These are phyloP conservation scores for Brachirus orientalis DNA, from an alignment of 2,113 vertebrate genomes.

Conservation along the genomic window DNA sequence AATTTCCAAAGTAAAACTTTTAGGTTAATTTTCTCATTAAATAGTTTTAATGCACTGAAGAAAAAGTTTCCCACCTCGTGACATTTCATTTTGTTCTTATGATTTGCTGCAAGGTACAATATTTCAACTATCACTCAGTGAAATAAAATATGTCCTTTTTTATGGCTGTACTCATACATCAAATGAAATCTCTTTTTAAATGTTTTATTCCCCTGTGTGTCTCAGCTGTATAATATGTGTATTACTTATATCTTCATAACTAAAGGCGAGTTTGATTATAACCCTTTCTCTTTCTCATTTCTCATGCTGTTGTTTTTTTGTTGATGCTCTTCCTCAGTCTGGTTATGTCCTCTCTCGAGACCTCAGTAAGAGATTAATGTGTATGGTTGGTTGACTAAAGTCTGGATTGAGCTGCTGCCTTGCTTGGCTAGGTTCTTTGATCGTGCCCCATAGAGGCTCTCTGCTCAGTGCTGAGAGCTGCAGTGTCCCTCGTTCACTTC, in stretches of 20 bases:
- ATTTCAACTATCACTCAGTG: not conserved
- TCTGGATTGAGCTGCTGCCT: constrained; percentile 63
- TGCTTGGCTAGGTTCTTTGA: constrained; percentile 73
- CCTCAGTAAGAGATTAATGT: constrained; percentile 60
- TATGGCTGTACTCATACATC: not conserved
- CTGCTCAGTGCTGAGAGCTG: constrained; percentile 39
- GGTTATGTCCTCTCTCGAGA: constrained; percentile 43
- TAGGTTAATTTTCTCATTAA: not conserved
- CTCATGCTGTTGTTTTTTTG: constrained; percentile 20
- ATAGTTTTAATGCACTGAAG: not conserved
- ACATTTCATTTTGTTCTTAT: not conserved
- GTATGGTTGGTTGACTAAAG: constrained; percentile 69
- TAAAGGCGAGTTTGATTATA: constrained; percentile 1
- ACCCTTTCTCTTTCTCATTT: too few relatives aligned
- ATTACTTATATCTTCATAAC: not conserved
- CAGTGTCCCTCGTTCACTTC: constrained; percentile 56
- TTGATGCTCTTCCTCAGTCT: constrained; percentile 55
- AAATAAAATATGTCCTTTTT: constrained; percentile 3
- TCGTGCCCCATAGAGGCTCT: constrained; percentile 64
- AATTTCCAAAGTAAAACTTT: not conserved
- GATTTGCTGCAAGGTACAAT: constrained; percentile 8
- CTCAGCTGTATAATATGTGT: not conserved
- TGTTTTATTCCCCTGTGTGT: not conserved
- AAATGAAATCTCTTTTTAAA: not conserved
- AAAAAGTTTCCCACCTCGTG: not conserved